Base-by-base conservation (phyloP, 2,888 invertebrate species). In the Didymodactylos carnosus region DNA sequence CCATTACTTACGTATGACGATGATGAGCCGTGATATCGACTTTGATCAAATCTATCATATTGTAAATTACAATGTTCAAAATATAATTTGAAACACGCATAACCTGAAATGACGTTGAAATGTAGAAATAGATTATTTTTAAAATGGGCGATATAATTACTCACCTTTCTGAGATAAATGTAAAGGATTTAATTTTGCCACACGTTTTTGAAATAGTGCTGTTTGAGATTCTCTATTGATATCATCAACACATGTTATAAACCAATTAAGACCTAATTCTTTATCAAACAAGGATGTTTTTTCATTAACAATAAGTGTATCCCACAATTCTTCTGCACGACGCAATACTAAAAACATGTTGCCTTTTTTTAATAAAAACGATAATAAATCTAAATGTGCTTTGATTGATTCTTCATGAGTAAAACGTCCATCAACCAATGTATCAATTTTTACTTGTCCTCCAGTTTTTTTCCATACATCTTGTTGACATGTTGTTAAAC, bases 221-320 rank as follows among this genome's bases (percentile, higher is more conserved):
- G 79, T 79, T 76, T 83, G 83, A 1, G 84, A 84, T 40, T 84
- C 84, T 70, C 80, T 78, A 75, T 84, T 84, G 75, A 86, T 77
- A 77, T 85, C 85, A 73, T 80, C 79, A 35, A 83, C 77, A 39
- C 85, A 83, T 75, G 80, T 80, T 72, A 80, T 81, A 78, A 85
- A 84, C 85, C 85, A 85, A 69, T 83, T 82, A 78, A 83, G 85
- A 76, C 84, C 73, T 73, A 84, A 84, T 81, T 84, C 83, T 76
- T 80, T 80, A 76, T 85, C 84, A 80, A 82, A 82, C 40, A 81
- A 80, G 77, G 83, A 84, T 25, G 84, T 82, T 71, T 82, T 81
- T 11, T 80, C 78, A 76, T 82, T 83, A 35, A 80, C 81, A 10
- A 84, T 81, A 71, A 86, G 79, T 6, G 82, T 82, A 69, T 82